These are phyloP conservation scores for Barnardius zonarius DNA, from an alignment of 2,113 vertebrate species.

Conservation along the genomic window DNA sequence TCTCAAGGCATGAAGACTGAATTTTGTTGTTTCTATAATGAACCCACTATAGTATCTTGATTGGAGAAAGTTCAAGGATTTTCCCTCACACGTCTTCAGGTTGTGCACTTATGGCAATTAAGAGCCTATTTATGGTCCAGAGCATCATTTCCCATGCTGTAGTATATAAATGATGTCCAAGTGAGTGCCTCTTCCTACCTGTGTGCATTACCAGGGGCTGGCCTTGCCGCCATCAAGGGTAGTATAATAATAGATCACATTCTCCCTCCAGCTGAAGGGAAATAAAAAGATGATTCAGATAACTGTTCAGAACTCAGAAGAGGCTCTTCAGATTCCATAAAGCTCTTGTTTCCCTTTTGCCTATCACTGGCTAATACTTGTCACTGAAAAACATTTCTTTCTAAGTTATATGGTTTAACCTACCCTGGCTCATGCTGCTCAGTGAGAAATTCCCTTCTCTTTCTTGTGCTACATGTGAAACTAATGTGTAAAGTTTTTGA, in stretches of 20 bases:
- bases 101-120: neutral
- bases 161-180: neutral
- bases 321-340: neutral
- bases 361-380: neutral
- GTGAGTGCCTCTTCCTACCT: neutral
- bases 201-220: neutral
- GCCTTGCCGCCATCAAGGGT: neutral
- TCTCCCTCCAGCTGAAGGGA: neutral
- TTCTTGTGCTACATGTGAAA: neutral
- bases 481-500: neutral
- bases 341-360: neutral
- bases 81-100: neutral
- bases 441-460: neutral
- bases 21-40: neutral
- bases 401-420: neutral
- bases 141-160: neutral
- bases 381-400: neutral
- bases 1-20: neutral
- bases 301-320: neutral
- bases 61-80: neutral
- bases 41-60: neutral
- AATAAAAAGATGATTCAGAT: neutral
- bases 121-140: neutral
- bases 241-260: neutral
- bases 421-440: neutral